Evolutionary conservation across 2,113 vertebrate genomes (phyloP).

Genomic region (Brienomyrus brachyistius): DNA sequence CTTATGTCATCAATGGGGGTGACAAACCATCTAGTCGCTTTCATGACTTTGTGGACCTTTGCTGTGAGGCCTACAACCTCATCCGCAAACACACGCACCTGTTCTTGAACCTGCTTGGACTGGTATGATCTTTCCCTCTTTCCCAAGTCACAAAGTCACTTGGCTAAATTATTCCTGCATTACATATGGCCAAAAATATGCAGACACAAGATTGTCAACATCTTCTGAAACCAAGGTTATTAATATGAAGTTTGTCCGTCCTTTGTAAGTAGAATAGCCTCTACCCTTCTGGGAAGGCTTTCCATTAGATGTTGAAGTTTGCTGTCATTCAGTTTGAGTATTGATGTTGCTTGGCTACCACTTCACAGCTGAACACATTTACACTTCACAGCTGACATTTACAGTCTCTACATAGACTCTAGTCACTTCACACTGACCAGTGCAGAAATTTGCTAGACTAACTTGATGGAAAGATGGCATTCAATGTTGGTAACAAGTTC

Average conservation of each 20-base stretch:
- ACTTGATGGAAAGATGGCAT: too few relatives aligned
- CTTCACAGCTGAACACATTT: not conserved
- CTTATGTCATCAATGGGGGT: conserved; percentile 93
- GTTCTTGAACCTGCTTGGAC: conserved; percentile 91
- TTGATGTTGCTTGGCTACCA: not conserved
- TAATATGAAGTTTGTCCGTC: not conserved
- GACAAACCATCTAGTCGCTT: conserved; percentile 96
- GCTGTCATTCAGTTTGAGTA: not conserved
- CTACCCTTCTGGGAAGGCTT: not conserved
- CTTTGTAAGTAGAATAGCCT: not conserved
- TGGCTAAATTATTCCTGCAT: not conserved
- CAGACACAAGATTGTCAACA: not conserved
- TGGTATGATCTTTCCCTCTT: conserved; percentile 63
- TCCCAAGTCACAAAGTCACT: not conserved
- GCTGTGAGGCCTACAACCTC: conserved; percentile 97
- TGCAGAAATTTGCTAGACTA: not conserved
- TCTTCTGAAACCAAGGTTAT: not conserved
- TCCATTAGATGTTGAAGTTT: not conserved
- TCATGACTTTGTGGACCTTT: conserved; percentile 95
- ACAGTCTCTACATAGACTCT: not conserved
- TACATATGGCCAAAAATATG: not conserved
- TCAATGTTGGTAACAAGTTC: too few relatives aligned
- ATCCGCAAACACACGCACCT: conserved; percentile 96
- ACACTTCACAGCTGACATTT: not conserved
- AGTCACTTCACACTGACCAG: not conserved